These are phyloP conservation scores for Apis laboriosa DNA, from an alignment of 1,140 invertebrate genomes.

Conservation along the genomic window DNA sequence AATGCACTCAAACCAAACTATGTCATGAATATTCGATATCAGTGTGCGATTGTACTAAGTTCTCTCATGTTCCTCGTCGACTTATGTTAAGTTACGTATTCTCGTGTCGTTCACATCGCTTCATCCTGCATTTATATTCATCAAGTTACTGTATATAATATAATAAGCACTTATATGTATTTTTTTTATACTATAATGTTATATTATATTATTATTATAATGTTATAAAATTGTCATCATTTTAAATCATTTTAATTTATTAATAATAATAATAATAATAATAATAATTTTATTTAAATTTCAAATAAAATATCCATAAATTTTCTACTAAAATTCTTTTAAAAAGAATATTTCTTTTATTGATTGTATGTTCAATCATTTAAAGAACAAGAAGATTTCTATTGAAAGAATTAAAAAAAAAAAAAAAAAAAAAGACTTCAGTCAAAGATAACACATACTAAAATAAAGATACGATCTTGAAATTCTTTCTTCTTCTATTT, in stretches of 20 bases:
- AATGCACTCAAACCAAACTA: background rate
- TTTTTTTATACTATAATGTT: no score
- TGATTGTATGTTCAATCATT: no score
- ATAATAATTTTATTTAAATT: background rate
- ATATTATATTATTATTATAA: no score
- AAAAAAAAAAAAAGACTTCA: background rate
- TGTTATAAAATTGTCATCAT: background rate
- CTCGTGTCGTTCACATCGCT: background rate
- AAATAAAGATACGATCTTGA: background rate
- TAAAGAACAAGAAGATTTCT: background rate
- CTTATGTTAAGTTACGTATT: background rate
- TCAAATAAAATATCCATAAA: background rate
- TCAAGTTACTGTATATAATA: constrained; percentile 7
- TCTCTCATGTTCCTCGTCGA: background rate
- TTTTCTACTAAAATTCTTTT: background rate
- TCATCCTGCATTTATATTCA: background rate
- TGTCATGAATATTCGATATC: constrained; percentile 18
- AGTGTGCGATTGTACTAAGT: background rate
- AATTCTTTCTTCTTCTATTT: background rate
- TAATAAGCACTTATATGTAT: no score
- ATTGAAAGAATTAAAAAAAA: background rate
- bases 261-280: no score
- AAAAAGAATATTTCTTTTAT: background rate
- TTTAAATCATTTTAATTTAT: background rate
- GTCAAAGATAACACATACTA: background rate